Base-by-base conservation (phyloP, 2,888 invertebrate species). In the Synergus gifuensis region DNA sequence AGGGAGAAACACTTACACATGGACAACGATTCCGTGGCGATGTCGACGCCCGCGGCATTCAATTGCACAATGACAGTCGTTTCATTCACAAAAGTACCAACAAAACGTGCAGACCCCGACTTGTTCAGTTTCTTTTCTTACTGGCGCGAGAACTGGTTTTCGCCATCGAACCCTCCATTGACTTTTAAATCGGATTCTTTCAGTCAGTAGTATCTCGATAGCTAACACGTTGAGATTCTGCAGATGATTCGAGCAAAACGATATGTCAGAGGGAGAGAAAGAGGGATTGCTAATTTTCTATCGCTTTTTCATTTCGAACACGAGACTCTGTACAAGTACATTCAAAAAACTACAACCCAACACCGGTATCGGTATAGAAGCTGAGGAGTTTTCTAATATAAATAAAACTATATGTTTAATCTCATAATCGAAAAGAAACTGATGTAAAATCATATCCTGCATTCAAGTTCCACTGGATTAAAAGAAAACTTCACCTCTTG, bases 61-160 rank as follows among this genome's bases (percentile, higher is more conserved):
- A 36, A 73, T 73, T 73, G 49, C 54, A 73, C 73, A 73, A 49
- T 73, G 49, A 73, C 49, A 49, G 73, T 73, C 36, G 49, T 73
- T 69, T 49, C 73, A 73, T 73, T 73, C 73, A 73, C 73, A 73
- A 73, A 69, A 69, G 16, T 69, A 69, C 49, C 44, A 69, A 46
- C 44, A 46, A n/a, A n/a, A 44, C 42, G 44, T 46, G 44, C 44
- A 46, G 67, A 28, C 46, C 22, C 49, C 11, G 49, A 54, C 49
- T 73, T 73, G 60, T 76, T 36, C 58, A 49, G 66, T 49, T 78
- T 76, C 66, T 78, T 46, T 80, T 78, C 73, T 78, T 79, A 28
- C 79, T 76, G 60, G 28, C 67, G 73, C 79, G 81, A 79, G 79
- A 87, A 87, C 88, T 84, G 85, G 88, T 88, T 88, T 60, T 83